Percentiles rank a stretch among this genome's conserved stretches.
Conservation (phyloP, 1,140 invertebrate genomes). For the Papilio aristodemus region DNA sequence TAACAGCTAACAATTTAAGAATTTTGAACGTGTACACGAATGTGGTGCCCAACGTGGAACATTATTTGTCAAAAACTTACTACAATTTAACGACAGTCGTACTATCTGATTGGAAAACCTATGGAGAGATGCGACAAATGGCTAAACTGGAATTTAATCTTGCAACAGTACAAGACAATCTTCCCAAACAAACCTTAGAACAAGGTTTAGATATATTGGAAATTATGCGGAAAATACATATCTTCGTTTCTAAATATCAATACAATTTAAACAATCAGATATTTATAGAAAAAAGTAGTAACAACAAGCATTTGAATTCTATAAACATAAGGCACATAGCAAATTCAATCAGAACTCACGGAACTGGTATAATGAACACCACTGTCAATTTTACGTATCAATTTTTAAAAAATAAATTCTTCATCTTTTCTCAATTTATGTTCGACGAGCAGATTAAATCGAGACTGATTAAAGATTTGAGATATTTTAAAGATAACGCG, state of each 20-base stretch:
- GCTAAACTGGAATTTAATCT: conserved; percentile 93
- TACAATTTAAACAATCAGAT: conserved; percentile 99
- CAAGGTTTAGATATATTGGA: conserved; percentile 99
- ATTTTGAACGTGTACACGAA: conserved; percentile 72
- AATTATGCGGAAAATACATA: conserved; percentile 98
- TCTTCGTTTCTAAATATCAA: conserved; percentile 95
- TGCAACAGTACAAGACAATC: conserved; percentile 91
- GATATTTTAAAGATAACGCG: conserved; percentile 85
- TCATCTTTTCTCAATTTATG: conserved; percentile 97
- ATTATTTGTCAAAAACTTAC: conserved; percentile 96
- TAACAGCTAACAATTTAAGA: conserved; percentile 79
- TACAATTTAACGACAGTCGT: conserved; percentile 99
- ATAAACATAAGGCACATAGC: conserved; percentile 97
- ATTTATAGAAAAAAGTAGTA: conserved; percentile 95
- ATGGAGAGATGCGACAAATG: conserved; percentile 96
- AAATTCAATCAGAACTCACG: conserved; percentile 98
- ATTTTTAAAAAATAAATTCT: conserved; percentile 96
- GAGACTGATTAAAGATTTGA: conserved; percentile 93
- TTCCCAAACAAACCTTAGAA: conserved; percentile 98
- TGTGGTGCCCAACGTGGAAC: conserved; percentile 86
- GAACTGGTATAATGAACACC: conserved; percentile 98
- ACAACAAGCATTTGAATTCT: conserved; percentile 97
- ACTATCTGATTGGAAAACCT: conserved; percentile 98
- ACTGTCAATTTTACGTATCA: conserved; percentile 98
- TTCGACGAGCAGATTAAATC: conserved; percentile 99